A percentile compares a stretch with the other conserved stretches of the same genome.
These are phyloP conservation scores for Gymnocephalus cernua DNA, from an alignment of 2,113 vertebrate species.

Conservation along the genomic window DNA sequence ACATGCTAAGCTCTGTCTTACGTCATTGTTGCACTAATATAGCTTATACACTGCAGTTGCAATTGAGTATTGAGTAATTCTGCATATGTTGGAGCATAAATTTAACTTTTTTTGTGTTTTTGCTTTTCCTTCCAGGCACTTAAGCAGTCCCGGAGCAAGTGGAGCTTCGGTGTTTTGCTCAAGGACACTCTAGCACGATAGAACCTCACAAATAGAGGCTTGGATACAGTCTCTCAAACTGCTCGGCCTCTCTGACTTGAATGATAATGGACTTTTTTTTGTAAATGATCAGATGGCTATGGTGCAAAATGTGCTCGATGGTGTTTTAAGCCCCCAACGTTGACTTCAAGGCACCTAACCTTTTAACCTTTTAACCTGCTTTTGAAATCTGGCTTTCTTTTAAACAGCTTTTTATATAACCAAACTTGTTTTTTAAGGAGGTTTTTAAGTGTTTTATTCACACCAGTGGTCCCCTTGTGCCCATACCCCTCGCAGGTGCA, in stretches of 20 bases:
- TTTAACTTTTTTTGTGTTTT: background rate
- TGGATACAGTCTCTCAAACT: background rate
- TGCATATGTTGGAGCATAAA: background rate
- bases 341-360: too few species aligned
- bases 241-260: background rate
- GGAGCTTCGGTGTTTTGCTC: conserved; percentile 31
- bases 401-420: too few species aligned
- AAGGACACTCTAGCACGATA: conserved; percentile 20
- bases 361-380: too few species aligned
- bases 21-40: conserved; percentile 46
- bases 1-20: conserved; percentile 48
- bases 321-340: too few species aligned
- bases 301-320: background rate
- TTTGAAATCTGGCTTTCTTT: too few species aligned
- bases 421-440: too few species aligned
- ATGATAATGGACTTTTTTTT: background rate
- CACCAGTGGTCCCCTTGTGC: too few species aligned
- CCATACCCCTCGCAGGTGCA: too few species aligned
- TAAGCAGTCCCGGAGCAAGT: background rate
- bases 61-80: conserved; percentile 1
- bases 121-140: conserved; percentile 23
- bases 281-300: background rate
- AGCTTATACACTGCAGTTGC: background rate
- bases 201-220: background rate
- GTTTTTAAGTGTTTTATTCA: too few species aligned